Evolutionary conservation across 2,888 invertebrate genomes (phyloP).

Genomic region (Dastarcus helophoroides): DNA sequence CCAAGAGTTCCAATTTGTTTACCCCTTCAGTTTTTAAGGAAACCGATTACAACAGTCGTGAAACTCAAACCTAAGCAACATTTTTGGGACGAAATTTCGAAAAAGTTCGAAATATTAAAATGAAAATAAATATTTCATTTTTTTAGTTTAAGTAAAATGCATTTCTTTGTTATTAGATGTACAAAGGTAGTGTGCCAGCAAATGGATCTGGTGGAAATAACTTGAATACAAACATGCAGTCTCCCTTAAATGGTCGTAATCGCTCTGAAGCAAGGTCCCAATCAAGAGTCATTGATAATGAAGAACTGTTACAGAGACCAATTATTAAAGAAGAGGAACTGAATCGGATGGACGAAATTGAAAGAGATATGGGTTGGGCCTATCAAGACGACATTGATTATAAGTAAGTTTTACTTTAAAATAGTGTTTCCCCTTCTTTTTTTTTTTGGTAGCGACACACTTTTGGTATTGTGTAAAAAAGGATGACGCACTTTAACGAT

Average conservation of each 20-base stretch:
- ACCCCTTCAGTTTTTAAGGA: no score
- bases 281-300: slow-evolving; percentile 27
- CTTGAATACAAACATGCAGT: slow-evolving; percentile 14
- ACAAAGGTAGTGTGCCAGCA: slow-evolving; percentile 29
- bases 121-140: slow-evolving; percentile 9
- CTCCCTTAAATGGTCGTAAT: slow-evolving; percentile 32
- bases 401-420: slow-evolving; percentile 53
- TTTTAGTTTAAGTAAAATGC: slow-evolving; percentile 9
- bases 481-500: no score
- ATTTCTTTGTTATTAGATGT: slow-evolving; percentile 24
- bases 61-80: no score
- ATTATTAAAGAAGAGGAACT: slow-evolving; percentile 91
- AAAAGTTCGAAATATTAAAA: no score
- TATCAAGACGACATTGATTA: slow-evolving; percentile 89
- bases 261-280: slow-evolving; percentile 15
- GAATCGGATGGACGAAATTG: slow-evolving; percentile 82
- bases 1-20: no score
- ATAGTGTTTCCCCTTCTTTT: slow-evolving; percentile 5
- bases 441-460: no score
- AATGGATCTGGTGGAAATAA: slow-evolving; percentile 22
- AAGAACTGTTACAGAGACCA: slow-evolving; percentile 56
- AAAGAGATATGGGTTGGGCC: slow-evolving; percentile 85
- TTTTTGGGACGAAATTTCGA: no score
- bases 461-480: no score
- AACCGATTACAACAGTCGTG: no score